These are phyloP conservation scores for Dallia pectoralis DNA, from an alignment of 2,797 vertebrate genomes.

Conservation along the genomic window DNA sequence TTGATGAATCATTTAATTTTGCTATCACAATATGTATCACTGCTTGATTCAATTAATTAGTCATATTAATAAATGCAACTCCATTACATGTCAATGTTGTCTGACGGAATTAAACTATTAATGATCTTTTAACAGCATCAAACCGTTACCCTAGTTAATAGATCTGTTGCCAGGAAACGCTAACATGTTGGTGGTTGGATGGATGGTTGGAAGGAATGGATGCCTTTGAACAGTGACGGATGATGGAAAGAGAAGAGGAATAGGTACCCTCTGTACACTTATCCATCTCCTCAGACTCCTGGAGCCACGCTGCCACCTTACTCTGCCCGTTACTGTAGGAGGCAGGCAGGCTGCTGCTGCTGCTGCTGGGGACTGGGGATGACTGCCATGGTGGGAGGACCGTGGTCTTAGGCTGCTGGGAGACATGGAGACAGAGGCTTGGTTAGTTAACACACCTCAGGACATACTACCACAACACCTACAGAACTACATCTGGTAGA, in stretches of 20 bases:
- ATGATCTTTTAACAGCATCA: no score
- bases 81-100: no score
- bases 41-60: no score
- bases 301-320: conserved; percentile 95
- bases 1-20: no score
- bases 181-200: background rate
- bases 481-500: background rate
- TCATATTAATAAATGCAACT: no score
- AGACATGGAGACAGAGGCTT: conserved; percentile 1
- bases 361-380: conserved; percentile 76
- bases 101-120: no score
- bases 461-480: background rate
- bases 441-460: background rate
- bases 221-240: background rate
- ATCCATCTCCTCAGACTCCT: conserved; percentile 99
- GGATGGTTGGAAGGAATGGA: background rate
- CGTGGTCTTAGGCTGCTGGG: conserved; percentile 80
- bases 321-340: conserved; percentile 94
- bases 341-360: conserved; percentile 87
- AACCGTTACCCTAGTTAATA: background rate
- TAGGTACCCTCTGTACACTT: conserved; percentile 92
- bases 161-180: conserved; percentile 15
- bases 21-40: no score
- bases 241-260: background rate
- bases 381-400: conserved; percentile 79